A percentile compares a stretch with the other conserved stretches of the same genome.
phyloP scores from a whole-genome alignment of 2,113 vertebrate genomes.

The Anguilla rostrata region DNA sequence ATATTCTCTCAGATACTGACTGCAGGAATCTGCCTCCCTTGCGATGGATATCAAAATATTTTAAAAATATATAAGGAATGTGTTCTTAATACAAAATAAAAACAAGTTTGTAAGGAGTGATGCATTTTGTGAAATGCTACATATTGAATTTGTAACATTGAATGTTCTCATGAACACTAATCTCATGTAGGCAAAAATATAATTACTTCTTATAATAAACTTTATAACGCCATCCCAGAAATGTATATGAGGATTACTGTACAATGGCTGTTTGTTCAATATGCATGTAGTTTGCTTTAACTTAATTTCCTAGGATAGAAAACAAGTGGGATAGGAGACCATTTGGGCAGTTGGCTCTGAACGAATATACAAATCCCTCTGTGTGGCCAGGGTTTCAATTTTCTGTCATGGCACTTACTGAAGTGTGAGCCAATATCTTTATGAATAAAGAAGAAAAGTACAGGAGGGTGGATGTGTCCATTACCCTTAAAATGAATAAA shows the following conservation, averaged over 20 bases:
- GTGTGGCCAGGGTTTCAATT: too few relatives aligned
- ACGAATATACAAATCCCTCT: too few relatives aligned
- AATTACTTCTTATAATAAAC: background rate
- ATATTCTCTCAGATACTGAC: background rate
- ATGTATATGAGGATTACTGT: background rate
- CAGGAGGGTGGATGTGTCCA: too few relatives aligned
- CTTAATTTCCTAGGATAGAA: background rate
- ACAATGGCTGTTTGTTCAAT: background rate
- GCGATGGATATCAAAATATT: background rate
- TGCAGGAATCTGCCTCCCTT: background rate
- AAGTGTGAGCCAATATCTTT: too few relatives aligned
- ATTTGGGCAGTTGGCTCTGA: too few relatives aligned
- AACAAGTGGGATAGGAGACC: background rate
- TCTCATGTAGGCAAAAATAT: background rate
- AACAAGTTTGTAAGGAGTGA: too few relatives aligned
- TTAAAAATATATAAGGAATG: background rate
- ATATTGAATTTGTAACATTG: too few relatives aligned
- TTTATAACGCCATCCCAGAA: background rate
- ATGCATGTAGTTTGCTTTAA: background rate
- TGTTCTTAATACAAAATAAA: background rate
- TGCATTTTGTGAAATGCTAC: too few relatives aligned
- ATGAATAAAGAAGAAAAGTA: too few relatives aligned
- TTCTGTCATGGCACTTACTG: too few relatives aligned
- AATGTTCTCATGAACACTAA: background rate
- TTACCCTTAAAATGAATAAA: too few relatives aligned